Percentiles rank a stretch among this genome's conserved stretches.
These are phyloP conservation scores for Hiodon tergisus DNA, from an alignment of 2,113 vertebrate genomes.

Conservation along the genomic window DNA sequence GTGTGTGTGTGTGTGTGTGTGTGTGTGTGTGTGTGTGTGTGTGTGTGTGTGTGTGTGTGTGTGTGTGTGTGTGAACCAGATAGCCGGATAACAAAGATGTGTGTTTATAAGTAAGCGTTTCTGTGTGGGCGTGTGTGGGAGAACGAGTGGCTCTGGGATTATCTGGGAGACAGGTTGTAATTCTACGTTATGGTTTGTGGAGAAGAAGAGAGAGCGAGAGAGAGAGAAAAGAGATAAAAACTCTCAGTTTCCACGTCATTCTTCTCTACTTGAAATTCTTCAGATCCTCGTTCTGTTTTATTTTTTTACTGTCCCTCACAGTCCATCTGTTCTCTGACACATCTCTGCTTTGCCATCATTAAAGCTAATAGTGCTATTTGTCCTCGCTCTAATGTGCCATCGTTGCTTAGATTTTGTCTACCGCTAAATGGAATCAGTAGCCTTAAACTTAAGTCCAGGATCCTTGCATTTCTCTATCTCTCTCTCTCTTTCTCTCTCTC, in stretches of 20 bases:
- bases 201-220: constrained; percentile 32
- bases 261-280: constrained; percentile 12
- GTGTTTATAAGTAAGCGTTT: constrained; percentile 34
- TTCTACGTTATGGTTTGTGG: constrained; percentile 46
- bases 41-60: neutral
- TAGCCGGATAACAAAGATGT: constrained; percentile 48
- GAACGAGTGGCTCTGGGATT: constrained; percentile 52
- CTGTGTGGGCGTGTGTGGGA: constrained; percentile 51
- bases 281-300: constrained; percentile 7
- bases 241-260: constrained; percentile 21
- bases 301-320: constrained; percentile 18
- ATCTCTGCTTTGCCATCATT: constrained; percentile 25
- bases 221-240: neutral
- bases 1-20: constrained; percentile 5
- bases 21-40: neutral
- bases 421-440: neutral
- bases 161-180: constrained; percentile 54
- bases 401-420: neutral
- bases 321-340: constrained; percentile 32
- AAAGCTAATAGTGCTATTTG: constrained; percentile 23
- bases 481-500: neutral
- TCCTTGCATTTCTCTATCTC: neutral
- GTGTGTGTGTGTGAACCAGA: constrained; percentile 26
- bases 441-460: neutral
- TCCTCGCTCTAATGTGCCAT: constrained; percentile 23